Base-by-base conservation (phyloP, 2,888 invertebrate species). In the Anarsia innoxiella region DNA sequence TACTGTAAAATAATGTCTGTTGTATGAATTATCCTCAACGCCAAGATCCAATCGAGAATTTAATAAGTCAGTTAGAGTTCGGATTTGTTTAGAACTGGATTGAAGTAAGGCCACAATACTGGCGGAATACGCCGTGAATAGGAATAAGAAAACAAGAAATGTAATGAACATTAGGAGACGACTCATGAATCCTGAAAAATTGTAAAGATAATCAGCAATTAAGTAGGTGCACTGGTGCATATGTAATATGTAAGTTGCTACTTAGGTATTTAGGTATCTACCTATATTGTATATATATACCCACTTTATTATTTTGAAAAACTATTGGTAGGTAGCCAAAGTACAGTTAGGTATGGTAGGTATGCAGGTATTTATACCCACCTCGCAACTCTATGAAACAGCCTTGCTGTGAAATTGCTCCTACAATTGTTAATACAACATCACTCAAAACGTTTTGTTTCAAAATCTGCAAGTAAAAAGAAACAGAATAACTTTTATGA, bases 101-200 rank as follows among this genome's bases (percentile, higher is more conserved):
- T 92, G 91, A 9, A 92, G 71, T 10, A 92, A 62, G 0, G 90
- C 91, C 0, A 92, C 91, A 31, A 92, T 91, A 56, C 89, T 90
- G 3, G 92, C 92, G 0, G 92, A 89, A 54, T 91, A 93, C 0
- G 92, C 89, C 0, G 90, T 89, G 56, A 90, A 92, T 0, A 92
- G 65, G 53, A 91, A 91, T 59, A 92, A 80, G 25, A 89, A 82
- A 0, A 88, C 80, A 2, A 89, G 58, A 44, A 90, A 87, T 6
- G 89, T 66, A 39, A 89, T 66, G 39, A 92, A 79, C 40, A 89
- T 86, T 2, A 90, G 88, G 8, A 89, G 78, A n/a, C 91, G 82
- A 0, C 88, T 84, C 1, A 71, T 59, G 3, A 60, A 59, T 12
- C 78, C 82, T 82, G 77, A 51, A 46, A 75, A 19, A n/a, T n/a